These are phyloP conservation scores for Sebastes miniatus DNA, from an alignment of 2,797 vertebrate species.

Conservation along the genomic window DNA sequence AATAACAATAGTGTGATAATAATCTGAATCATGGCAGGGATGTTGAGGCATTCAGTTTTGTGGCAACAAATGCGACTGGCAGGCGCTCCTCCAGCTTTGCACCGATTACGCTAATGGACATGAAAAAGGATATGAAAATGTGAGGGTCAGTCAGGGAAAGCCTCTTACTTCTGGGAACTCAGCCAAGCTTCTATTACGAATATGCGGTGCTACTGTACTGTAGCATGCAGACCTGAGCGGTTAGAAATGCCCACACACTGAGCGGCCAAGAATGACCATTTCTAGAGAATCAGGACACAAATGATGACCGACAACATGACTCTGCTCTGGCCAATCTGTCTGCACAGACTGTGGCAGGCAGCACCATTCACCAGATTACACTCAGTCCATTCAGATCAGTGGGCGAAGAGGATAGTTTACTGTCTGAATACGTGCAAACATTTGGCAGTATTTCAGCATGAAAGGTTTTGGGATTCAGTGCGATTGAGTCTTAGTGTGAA, in stretches of 20 bases:
- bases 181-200: constrained; percentile 50
- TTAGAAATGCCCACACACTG: neutral
- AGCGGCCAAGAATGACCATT: constrained; percentile 24
- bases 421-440: neutral
- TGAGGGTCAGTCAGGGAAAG: constrained; percentile 48
- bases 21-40: neutral
- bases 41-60: neutral
- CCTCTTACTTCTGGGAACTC: constrained; percentile 56
- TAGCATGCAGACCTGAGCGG: constrained; percentile 21
- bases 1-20: neutral
- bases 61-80: neutral
- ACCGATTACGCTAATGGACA: constrained; percentile 54
- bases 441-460: neutral
- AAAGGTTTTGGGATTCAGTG: neutral
- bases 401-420: neutral
- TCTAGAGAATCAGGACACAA: constrained; percentile 17
- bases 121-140: constrained; percentile 52
- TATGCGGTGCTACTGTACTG: constrained; percentile 1
- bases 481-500: neutral
- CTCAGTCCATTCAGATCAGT: constrained; percentile 45
- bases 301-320: constrained; percentile 17
- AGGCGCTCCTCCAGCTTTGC: constrained; percentile 1
- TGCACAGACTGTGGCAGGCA: constrained; percentile 27
- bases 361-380: constrained; percentile 52
- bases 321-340: neutral